These are phyloP conservation scores for Dissostichus mawsoni DNA, from an alignment of 2,113 vertebrate genomes.

Conservation along the genomic window DNA sequence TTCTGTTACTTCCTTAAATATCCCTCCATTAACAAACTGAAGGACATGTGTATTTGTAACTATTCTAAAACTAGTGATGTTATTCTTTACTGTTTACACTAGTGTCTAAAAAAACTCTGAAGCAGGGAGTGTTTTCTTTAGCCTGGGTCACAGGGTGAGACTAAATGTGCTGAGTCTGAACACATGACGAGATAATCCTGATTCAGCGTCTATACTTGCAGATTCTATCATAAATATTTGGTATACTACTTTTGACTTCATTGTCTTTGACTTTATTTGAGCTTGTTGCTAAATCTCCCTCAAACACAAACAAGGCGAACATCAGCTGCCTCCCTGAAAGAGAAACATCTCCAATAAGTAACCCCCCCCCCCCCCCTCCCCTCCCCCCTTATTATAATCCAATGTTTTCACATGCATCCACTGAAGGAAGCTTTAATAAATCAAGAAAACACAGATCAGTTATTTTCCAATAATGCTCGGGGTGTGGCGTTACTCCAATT, in stretches of 20 bases:
- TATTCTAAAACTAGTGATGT: neutral
- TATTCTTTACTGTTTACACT: neutral
- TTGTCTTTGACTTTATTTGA: conserved; percentile 18
- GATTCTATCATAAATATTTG: neutral
- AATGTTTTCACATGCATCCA: neutral
- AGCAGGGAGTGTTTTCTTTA: conserved; percentile 53
- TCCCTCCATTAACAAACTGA: neutral
- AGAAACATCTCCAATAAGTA: conserved; percentile 5
- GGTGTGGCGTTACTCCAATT: conserved; percentile 2
- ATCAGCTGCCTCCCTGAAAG: neutral
- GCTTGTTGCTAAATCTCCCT: conserved; percentile 34
- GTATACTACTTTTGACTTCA: neutral
- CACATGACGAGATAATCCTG: neutral
- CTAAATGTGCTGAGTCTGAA: conserved; percentile 35
- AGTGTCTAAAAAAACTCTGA: conserved; percentile 31
- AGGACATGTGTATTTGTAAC: neutral
- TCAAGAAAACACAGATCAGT: conserved; percentile 11
- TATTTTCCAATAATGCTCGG: neutral
- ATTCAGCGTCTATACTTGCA: neutral
- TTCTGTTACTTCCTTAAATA: neutral
- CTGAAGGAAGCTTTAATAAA: neutral
- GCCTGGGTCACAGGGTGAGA: conserved; percentile 16
- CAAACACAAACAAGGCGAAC: conserved; percentile 38
- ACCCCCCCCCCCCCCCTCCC: conserved; percentile 26
- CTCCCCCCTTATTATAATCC: neutral